Evolutionary conservation across 2,888 invertebrate genomes (phyloP).

Genomic region (Ophioninae sp.): DNA sequence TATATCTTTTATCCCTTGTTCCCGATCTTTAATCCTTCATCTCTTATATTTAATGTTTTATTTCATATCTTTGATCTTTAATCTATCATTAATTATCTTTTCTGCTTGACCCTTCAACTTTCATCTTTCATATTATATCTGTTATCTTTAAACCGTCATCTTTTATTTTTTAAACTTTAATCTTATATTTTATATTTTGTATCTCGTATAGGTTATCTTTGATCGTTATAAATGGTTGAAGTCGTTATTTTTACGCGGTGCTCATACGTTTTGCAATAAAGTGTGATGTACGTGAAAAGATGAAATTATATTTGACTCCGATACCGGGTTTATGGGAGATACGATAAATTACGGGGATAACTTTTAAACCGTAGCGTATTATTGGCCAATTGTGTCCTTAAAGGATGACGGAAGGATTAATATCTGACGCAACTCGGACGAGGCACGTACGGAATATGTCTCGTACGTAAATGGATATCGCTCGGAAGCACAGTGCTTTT

Average conservation of each 20-base stretch:
- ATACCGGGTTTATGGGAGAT: not conserved
- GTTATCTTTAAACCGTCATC: not conserved
- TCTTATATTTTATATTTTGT: not conserved
- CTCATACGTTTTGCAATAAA: not conserved
- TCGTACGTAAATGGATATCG: constrained; percentile 2
- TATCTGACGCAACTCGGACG: not conserved
- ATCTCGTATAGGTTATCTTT: not conserved
- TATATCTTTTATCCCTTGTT: not conserved
- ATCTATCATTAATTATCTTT: too few relatives aligned
- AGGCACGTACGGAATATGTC: not conserved
- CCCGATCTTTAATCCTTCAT: not conserved
- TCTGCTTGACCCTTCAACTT: too few relatives aligned
- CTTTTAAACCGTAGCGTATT: not conserved
- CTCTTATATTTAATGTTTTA: not conserved
- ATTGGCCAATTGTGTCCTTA: not conserved
- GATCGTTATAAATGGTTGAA: not conserved
- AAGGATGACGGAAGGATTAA: not conserved
- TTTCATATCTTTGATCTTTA: too few relatives aligned
- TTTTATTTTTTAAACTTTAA: not conserved
- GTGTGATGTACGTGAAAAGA: not conserved
- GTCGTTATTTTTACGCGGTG: not conserved
- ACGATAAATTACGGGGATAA: not conserved
- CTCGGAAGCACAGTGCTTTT: not conserved
- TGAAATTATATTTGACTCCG: not conserved
- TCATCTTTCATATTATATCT: not conserved